Base-by-base conservation (phyloP, 1,140 invertebrate genomes). In the Aphaenogaster ashmeadi region DNA sequence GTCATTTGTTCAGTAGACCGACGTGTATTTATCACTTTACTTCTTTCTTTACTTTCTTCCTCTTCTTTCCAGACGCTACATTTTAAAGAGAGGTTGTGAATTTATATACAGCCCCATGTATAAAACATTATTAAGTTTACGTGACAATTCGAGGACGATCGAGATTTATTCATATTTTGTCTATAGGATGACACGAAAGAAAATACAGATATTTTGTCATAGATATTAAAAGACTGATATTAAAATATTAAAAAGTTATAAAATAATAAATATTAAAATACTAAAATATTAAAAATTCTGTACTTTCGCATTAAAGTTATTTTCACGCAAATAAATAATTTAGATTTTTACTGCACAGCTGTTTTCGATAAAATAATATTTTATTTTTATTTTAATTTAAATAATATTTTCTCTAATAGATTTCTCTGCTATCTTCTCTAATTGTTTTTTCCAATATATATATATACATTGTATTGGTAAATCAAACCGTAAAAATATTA, bases 151-250 rank as follows among this genome's bases (percentile, higher is more conserved):
- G 3, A 60, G 7, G n/a, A 77, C 11, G 13, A 56, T 41, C n/a
- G n/a, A 44, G 38, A 56, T 64, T 64, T 78, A 64, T 64, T 64
- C 15, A 36, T 13, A 64, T 47, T 78, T 47, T 21, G 4, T 60
- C 44, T 78, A 44, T n/a, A 60, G 27, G 9, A 64, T n/a, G 13
- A 27, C 1, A 7, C 5, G 3, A n/a, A 47, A 64, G 9, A 1
- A 64, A 64, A 64, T 36, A 47, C 13, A 78, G 9, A 36, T 78
- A n/a, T 9, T 64, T 78, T 62, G 8, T 64, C 58, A n/a, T 13
- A n/a, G 9, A 47, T 3, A 33, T 2, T 3, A 1, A 62, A 27
- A 27, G 27, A 27, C 27, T 27, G 27, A 27, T 27, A 27, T 27
- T 27, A 27, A 27, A 27, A 27, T 27, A 27, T 27, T 27, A 1